Evolutionary conservation across 2,113 vertebrate genomes (phyloP), one percentile per base, ranked within the genome.

Genomic region (Lagopus leucura): DNA sequence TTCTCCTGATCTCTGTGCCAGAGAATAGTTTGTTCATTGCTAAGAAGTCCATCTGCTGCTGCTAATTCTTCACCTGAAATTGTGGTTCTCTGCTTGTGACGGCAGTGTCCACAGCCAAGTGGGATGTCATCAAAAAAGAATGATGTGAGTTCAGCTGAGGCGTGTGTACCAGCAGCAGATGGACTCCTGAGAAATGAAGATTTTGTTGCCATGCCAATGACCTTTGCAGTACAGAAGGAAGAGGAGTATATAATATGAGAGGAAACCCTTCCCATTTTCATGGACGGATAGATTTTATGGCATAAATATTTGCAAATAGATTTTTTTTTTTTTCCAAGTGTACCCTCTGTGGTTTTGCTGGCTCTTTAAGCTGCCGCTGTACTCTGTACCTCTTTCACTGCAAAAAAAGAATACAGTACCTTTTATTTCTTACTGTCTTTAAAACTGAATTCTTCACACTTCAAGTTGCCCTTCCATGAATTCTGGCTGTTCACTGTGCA

Each of bases 131-230:
- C 67, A 61, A 50, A 70, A 60, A 79, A 45, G 91, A 67, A 83
- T 52, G 52, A 67, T 75, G 89, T 67, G 85, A 86, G 82, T 71
- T 89, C 94, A 93, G 77, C 24, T 40, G 63, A 83, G 85, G 72
- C 63, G 13, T 74, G 69, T 61, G 4, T 36, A 63, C 67, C 73
- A n/a, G 85, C 82, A 89, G 81, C 91, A 89, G 91, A 93, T 57
- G 85, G 86, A 89, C 82, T 75, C 91, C n/a, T 21, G 85, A 93
- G 94, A 71, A 83, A 71, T 66, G 54, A 93, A 71, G 72, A 38
- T 86, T 91, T 86, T 91, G 91, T 95, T 95, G 86, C 89, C 63
- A 95, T 91, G 94, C 91, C 88, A 67, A 91, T 95, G 91, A 82
- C 91, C 91, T 95, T 91, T 91, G 72, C 67, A 47, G 73, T 5